Conservation (phyloP, 2,113 vertebrate genomes). For the Helogale parvula region DNA sequence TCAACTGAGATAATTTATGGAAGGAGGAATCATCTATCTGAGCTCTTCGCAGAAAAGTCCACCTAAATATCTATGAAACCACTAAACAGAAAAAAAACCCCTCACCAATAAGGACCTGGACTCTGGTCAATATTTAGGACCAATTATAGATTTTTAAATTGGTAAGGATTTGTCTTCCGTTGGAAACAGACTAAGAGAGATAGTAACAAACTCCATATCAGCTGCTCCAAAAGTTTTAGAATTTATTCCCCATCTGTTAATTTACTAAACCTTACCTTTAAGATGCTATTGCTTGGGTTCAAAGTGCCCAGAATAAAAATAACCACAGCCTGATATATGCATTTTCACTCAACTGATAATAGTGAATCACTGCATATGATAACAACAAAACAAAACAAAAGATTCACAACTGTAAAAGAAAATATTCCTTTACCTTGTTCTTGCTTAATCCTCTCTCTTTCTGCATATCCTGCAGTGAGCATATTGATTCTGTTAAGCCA, state of each 20-base stretch:
- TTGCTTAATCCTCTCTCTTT: conserved; percentile 95
- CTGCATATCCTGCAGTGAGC: conserved; percentile 95
- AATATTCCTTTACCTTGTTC: conserved; percentile 92
- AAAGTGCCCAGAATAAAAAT: not conserved
- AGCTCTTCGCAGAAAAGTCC: conserved; percentile 27
- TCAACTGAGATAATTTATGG: conserved; percentile 46
- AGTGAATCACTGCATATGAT: not conserved
- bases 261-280: conserved; percentile 25
- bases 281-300: conserved; percentile 4
- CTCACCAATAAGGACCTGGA: not conserved
- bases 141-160: not conserved
- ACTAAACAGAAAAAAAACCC: not conserved
- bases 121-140: not conserved
- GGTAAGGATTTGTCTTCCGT: not conserved
- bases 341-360: conserved; percentile 45
- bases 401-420: not conserved
- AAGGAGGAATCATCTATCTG: not conserved
- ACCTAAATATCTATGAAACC: not conserved
- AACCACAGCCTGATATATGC: not conserved
- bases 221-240: not conserved
- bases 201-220: not conserved
- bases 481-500: conserved; percentile 98
- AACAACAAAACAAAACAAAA: conserved; percentile 44
- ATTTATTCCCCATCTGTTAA: not conserved
- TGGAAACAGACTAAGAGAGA: conserved; percentile 32